Evolutionary conservation across 2,888 invertebrate species (phyloP).

Genomic region (Formica aserva): DNA sequence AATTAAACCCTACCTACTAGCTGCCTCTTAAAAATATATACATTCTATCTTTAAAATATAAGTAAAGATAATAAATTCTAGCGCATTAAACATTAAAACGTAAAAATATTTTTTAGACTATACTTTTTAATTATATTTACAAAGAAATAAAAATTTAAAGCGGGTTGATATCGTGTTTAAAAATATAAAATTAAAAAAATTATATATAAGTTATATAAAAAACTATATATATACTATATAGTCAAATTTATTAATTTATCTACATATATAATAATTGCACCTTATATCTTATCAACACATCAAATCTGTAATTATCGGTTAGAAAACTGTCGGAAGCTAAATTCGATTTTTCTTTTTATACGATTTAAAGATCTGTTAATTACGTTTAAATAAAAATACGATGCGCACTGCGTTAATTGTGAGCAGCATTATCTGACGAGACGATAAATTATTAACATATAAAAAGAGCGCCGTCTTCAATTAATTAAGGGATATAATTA

Average conservation of each 20-base stretch:
- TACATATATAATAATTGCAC: not conserved
- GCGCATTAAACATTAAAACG: not conserved
- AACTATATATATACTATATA: not conserved
- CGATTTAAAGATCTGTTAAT: constrained; percentile 20
- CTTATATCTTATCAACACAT: not conserved
- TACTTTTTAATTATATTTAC: not conserved
- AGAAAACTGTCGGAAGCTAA: not conserved
- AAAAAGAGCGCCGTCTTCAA: constrained; percentile 42
- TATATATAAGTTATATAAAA: not conserved
- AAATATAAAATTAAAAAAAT: not conserved
- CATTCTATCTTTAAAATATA: not conserved
- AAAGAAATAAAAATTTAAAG: not conserved
- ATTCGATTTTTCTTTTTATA: constrained; percentile 20
- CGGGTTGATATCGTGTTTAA: not conserved
- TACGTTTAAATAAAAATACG: constrained; percentile 27
- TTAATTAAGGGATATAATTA: constrained; percentile 52
- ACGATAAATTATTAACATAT: constrained; percentile 48
- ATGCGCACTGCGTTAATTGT: constrained; percentile 25
- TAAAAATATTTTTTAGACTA: not conserved
- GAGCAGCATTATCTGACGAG: constrained; percentile 37
- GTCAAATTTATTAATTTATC: too few species aligned
- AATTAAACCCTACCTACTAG: not conserved
- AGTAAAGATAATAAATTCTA: not conserved
- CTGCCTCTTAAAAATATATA: not conserved
- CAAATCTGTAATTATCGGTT: constrained; percentile 6